Conservation (phyloP, 1,140 invertebrate species). For the Neodiprion virginianus region DNA sequence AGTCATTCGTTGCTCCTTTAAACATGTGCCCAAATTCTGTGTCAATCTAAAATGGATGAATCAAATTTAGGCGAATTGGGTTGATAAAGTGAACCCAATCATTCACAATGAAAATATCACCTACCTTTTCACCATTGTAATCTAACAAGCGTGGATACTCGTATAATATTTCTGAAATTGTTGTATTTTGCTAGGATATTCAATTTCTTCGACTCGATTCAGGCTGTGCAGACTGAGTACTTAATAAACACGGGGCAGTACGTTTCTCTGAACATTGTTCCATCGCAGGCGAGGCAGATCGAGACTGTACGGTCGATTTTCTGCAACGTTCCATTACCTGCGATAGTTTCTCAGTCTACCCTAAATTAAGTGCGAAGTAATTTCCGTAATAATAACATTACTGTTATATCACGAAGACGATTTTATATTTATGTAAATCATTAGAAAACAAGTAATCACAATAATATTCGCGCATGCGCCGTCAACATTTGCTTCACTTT, state of each 20-base stretch:
- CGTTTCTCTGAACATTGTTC: not conserved
- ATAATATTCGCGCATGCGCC: not conserved
- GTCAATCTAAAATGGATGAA: not conserved
- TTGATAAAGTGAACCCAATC: not conserved
- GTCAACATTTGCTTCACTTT: not conserved
- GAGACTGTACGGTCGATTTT: not conserved
- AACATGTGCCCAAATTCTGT: not conserved
- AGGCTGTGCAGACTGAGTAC: not conserved
- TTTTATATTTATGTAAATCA: not conserved
- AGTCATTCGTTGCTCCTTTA: not conserved
- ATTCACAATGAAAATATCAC: constrained; percentile 9
- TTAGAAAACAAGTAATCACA: not conserved
- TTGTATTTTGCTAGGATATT: not conserved
- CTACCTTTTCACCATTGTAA: constrained; percentile 16
- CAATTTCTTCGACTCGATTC: constrained; percentile 9
- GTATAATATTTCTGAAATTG: constrained; percentile 10
- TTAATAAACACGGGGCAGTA: not conserved
- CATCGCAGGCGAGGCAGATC: not conserved
- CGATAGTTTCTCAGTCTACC: not conserved
- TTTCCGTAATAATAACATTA: not conserved
- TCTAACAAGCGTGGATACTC: constrained; percentile 16
- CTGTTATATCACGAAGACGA: not conserved
- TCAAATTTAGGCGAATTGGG: not conserved
- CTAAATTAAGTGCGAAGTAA: not conserved
- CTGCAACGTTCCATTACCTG: not conserved